Conservation (phyloP, 2,888 invertebrate genomes). For the Spisula subtruncata region DNA sequence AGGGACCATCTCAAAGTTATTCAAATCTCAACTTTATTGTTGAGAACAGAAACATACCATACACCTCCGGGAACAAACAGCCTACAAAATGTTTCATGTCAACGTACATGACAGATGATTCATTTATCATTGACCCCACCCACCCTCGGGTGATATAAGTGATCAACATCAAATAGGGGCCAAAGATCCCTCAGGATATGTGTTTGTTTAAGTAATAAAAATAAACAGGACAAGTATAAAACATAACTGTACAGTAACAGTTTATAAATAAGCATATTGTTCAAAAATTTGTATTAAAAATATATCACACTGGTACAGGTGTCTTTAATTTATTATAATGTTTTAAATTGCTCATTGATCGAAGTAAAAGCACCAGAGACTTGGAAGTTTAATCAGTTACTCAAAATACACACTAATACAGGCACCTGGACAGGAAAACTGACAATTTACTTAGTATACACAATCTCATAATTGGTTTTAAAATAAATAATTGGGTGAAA, state of each 20-base stretch:
- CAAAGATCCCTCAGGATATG: slow-evolving; percentile 15
- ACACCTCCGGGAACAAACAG: slow-evolving; percentile 19
- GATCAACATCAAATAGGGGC: slow-evolving; percentile 45
- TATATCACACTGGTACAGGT: too few relatives aligned
- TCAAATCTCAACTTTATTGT: neutral
- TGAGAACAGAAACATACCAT: neutral
- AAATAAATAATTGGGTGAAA: too few relatives aligned
- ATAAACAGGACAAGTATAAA: slow-evolving; percentile 12
- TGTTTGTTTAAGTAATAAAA: slow-evolving; percentile 16
- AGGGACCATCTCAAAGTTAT: slow-evolving; percentile 51
- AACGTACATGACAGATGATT: slow-evolving; percentile 68
- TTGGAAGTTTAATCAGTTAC: too few relatives aligned
- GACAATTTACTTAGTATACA: too few relatives aligned
- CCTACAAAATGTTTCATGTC: slow-evolving; percentile 66
- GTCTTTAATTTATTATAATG: too few relatives aligned
- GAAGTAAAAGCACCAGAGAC: too few relatives aligned
- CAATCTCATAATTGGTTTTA: too few relatives aligned
- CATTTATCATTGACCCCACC: slow-evolving; percentile 60
- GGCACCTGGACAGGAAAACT: too few relatives aligned
- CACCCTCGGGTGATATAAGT: slow-evolving; percentile 42
- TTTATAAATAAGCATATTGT: neutral
- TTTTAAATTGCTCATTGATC: too few relatives aligned
- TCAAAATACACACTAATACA: too few relatives aligned
- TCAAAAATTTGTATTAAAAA: neutral
- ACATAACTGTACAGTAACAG: neutral